Base-by-base conservation (phyloP, 2,888 invertebrate species). In the Steinernema carpocapsae region DNA sequence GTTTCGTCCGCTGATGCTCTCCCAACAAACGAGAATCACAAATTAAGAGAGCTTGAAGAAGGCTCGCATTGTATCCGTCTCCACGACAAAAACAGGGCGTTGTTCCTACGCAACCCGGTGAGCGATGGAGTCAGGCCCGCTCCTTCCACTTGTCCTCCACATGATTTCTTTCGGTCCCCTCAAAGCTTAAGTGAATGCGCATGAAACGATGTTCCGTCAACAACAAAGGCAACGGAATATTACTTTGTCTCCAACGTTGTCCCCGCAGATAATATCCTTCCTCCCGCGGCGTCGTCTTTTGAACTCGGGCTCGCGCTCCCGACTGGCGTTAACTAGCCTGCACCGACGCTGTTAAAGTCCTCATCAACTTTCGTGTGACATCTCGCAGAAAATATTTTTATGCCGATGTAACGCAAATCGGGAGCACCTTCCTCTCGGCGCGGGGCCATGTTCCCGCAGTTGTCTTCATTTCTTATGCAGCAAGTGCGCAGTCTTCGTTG, bases 391-490 rank as follows among this genome's bases (percentile, higher is more conserved):
- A 6, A 32, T 64, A 64, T 32, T 26, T 64, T 2, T 64, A 64
- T 32, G 3, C 6, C 6, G 12, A 64, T 64, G 64, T 1, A 64
- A 64, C 64, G 14, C 19, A 48, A 64, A 64, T 64, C 64, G 32
- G 29, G 29, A 32, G 29, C 64, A 64, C 64, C 64, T 64, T 64
- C 32, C 12, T 32, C 64, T 37, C 37, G 37, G 37, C 37, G 4
- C 4, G 4, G 37, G 37, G 37, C 37, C 37, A 10, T 37, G 37
- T 37, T 10, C 4, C 37, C 3, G 26, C 32, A 32, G 26, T 32
- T 24, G 52, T n/a, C 22, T 32, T 64, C 32, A 64, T 64, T 64
- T 32, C 17, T 29, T 64, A 64, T 64, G 64, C 64, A 64, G 64
- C 19, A 10, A 32, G 17, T 12, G 64, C 64, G 64, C 64, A 64